phyloP scores from a whole-genome alignment of 2,797 vertebrate species.

The Girardinus metallicus region DNA sequence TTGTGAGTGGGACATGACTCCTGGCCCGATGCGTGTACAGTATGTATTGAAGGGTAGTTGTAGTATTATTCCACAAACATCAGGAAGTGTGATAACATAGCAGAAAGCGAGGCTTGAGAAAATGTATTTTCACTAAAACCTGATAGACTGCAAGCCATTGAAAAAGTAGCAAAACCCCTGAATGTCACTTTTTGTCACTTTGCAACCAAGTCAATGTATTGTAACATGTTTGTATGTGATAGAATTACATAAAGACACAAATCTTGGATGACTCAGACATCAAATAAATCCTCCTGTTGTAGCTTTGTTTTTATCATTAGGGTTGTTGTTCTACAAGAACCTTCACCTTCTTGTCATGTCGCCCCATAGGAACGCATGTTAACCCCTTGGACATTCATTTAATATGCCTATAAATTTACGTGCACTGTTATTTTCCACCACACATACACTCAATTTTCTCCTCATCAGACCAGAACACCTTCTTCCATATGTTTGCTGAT shows the following conservation, averaged over 20 bases:
- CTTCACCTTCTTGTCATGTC: background rate
- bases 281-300: background rate
- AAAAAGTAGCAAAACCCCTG: background rate
- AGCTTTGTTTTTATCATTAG: background rate
- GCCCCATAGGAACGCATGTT: no score
- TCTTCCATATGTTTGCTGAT: background rate
- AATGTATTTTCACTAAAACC: background rate
- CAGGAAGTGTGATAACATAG: conserved; percentile 5
- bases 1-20: conserved; percentile 19
- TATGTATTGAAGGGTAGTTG: background rate
- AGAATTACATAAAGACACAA: background rate
- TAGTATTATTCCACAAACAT: conserved; percentile 65
- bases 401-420: background rate
- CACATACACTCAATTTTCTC: background rate
- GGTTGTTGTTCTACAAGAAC: background rate
- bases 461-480: background rate
- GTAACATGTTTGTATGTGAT: background rate
- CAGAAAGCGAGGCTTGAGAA: background rate
- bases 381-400: no score
- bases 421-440: background rate
- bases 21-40: background rate
- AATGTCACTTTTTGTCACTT: background rate
- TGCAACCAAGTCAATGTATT: background rate
- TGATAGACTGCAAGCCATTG: background rate
- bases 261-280: background rate